Base-by-base conservation (phyloP, 23 tunicate species). In the Trididemnum miniatum region DNA sequence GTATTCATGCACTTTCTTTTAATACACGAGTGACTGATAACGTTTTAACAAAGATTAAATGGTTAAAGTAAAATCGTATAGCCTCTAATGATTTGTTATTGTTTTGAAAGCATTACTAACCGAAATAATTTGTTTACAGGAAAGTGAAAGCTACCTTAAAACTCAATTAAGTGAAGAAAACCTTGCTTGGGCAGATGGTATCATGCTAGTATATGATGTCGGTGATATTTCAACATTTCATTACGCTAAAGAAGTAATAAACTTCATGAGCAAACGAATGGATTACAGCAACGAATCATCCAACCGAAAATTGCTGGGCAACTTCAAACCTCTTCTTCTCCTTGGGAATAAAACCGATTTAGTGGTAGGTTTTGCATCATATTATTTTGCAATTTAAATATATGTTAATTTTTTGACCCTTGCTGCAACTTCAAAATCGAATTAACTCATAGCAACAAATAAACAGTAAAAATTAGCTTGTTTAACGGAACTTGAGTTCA, bases 341-440 rank as follows among this genome's bases (percentile, higher is more conserved):
- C 22, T 82, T 31, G 86, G 86, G 51, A 82, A 82, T 57, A 82
- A 82, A 31, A 71, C 86, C 1, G 86, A 82, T 35, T 52, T 82
- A 69, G n/a, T 54, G 86, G 86, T 82, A 82, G 71, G 86, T 37
- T 31, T 35, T 3, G 28, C 5, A 15, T 15, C 20, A 20, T 15
- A 49, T n/a, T n/a, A n/a, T n/a, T n/a, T n/a, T n/a, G n/a, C n/a
- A n/a, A n/a, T n/a, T n/a, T n/a, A n/a, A n/a, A n/a, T n/a, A n/a
- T n/a, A n/a, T n/a, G n/a, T n/a, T n/a, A n/a, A n/a, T n/a, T n/a
- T n/a, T n/a, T n/a, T n/a, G n/a, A n/a, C n/a, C n/a, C n/a, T n/a
- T n/a, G n/a, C n/a, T n/a, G n/a, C n/a, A n/a, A n/a, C n/a, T n/a
- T n/a, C n/a, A n/a, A n/a, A n/a, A n/a, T n/a, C n/a, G n/a, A n/a